phyloP scores from a whole-genome alignment of 2,113 vertebrate genomes.

The Marmota monax region DNA sequence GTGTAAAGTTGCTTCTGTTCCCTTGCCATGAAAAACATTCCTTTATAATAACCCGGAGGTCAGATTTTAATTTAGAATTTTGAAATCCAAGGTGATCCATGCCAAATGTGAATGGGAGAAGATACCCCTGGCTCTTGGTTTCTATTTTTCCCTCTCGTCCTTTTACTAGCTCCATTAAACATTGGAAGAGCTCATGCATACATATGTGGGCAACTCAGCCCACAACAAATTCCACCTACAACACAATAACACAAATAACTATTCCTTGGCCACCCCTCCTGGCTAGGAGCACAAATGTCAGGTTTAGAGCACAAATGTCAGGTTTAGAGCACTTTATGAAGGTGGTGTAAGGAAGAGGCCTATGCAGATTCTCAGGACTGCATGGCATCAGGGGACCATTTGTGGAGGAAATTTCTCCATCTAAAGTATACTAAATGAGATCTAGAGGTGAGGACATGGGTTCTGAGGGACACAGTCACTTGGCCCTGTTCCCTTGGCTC shows the following conservation, averaged over 20 bases:
- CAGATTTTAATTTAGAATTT: conserved; percentile 1
- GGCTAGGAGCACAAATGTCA: not conserved
- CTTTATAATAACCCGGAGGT: not conserved
- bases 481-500: not conserved
- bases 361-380: not conserved
- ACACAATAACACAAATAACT: not conserved
- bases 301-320: not conserved
- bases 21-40: not conserved
- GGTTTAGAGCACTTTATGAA: not conserved
- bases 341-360: not conserved
- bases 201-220: too few species aligned
- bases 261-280: not conserved
- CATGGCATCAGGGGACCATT: not conserved
- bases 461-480: not conserved
- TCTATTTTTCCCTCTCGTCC: not conserved
- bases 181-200: not conserved
- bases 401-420: not conserved
- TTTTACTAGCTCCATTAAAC: not conserved
- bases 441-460: not conserved
- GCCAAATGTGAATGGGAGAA: not conserved
- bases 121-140: not conserved
- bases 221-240: not conserved
- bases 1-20: not conserved
- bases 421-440: not conserved
- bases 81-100: not conserved